These are phyloP conservation scores for Mastomys coucha DNA, from an alignment of 2,113 vertebrate species.

Conservation along the genomic window DNA sequence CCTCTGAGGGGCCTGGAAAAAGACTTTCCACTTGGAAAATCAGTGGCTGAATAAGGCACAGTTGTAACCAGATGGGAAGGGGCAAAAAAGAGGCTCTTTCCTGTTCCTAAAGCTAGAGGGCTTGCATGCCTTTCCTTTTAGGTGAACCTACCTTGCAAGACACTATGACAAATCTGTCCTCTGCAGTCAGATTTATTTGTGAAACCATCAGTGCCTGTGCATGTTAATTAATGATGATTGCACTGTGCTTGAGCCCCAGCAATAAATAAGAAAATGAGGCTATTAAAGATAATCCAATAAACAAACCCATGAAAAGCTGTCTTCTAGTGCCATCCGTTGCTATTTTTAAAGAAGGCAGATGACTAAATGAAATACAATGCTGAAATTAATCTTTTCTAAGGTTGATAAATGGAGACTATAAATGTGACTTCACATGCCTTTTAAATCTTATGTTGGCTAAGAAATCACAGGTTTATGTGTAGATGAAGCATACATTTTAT, in stretches of 20 bases:
- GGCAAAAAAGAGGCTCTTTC: background rate
- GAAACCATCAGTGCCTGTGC: background rate
- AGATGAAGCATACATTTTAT: constrained; percentile 60
- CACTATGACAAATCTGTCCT: background rate
- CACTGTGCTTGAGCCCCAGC: constrained; percentile 2
- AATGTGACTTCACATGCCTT: background rate
- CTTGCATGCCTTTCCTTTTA: constrained; percentile 41
- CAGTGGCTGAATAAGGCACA: background rate
- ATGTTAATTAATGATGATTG: constrained; percentile 61
- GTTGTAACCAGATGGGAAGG: background rate
- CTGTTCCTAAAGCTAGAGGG: background rate
- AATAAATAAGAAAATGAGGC: constrained; percentile 57
- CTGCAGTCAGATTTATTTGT: constrained; percentile 36
- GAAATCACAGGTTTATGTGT: constrained; percentile 5
- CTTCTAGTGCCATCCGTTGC: constrained; percentile 42
- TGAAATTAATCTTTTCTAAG: constrained; percentile 60
- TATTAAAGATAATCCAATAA: constrained; percentile 67
- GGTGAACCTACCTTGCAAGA: background rate
- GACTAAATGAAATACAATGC: constrained; percentile 45
- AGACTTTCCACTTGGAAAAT: constrained; percentile 50
- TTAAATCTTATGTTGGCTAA: constrained; percentile 59
- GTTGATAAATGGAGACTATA: constrained; percentile 28
- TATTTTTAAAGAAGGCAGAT: constrained; percentile 57
- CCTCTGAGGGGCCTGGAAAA: constrained; percentile 17
- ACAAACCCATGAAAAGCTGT: constrained; percentile 47